Base-by-base conservation (phyloP, 1,140 invertebrate genomes). In the Euglossa dilemma region DNA sequence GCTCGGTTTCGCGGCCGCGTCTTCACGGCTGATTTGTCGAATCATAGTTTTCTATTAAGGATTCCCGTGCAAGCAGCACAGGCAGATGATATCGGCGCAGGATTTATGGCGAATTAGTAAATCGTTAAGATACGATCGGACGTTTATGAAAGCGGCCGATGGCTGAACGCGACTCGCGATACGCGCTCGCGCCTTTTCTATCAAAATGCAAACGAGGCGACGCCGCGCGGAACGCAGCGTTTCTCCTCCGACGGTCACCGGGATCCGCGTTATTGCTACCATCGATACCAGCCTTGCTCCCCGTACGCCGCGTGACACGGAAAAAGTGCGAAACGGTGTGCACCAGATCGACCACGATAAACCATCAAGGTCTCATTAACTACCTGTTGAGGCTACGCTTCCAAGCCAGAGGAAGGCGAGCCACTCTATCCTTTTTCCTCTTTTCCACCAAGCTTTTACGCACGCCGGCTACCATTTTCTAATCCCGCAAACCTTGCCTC, bases 61-160 rank as follows among this genome's bases (percentile, higher is more conserved):
- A 64, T 25, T 57, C 69, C 20, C 59, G 16, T 7, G 78, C 25
- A 47, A 16, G 20, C 5, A 1, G 14, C 25, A 6, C 25, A 18
- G 50, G 18, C 18, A 47, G 77, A 71, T 61, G 14, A 71, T 59
- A 79, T 79, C 77, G 45, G 11, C 12, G 9, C 25, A 50, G 2
- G 54, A 79, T 71, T 71, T 71, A 79, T 71, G 56, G n/a, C 8
- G 56, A 71, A 79, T 79, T 79, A 79, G 54, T n/a, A 28, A 61
- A 36, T 59, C 54, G 45, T 79, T 71, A 59, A 50, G 77, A 71
- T 61, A 71, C 45, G 66, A 79, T 79, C 77, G 66, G 8, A n/a
- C 54, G 66, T 71, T 71, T 50, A 52, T 50, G 45, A 79, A 71
- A 54, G 45, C 16, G 12, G 12, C 45, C 8, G 18, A 77, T 23